Evolutionary conservation across 2,797 vertebrate genomes (phyloP), one percentile per base, ranked within the genome.

Genomic region (Rhynchotus rufescens): DNA sequence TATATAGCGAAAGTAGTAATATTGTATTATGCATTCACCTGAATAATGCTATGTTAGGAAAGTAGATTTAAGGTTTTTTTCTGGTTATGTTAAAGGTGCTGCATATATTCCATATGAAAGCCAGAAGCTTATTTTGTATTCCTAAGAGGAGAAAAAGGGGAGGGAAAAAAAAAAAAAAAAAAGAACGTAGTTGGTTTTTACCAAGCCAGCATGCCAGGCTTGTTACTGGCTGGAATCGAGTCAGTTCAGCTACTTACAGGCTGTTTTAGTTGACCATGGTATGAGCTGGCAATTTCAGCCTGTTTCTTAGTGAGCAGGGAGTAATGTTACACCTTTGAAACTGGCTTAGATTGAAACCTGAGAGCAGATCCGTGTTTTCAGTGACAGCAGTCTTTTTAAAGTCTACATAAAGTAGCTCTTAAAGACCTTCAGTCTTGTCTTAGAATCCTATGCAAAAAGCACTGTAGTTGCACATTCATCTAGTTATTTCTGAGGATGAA

Each of bases 341-440:
- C 75, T 83, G 78, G 49, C 16, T 40, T 12, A 60, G 34, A 16
- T 40, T 79, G 32, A 91, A 83, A 76, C 8, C 38, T 66, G 44
- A 66, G 40, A 64, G 64, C 44, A 78, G 62, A 36, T 73, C 44
- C 6, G 79, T 77, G 16, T 12, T 49, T 66, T 76, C 83, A 79
- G 40, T 61, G 34, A 84, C 52, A 93, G 75, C 80, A 88, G 16
- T 60, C 57, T 93, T 60, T 86, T 86, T 84, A 49, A 76, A 79
- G 44, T 71, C 64, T 71, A 44, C 14, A 6, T 89, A 80, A 86
- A 90, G 86, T 82, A 83, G 56, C 52, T 2, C 0, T 56, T 51
- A 85, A 49, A 49, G 23, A 51, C 51, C 25, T 83, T 83, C 23
- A 68, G 49, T 74, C 40, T 82, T 61, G 26, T 77, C 65, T 65